Evolutionary conservation across 2,888 invertebrate genomes (phyloP), one percentile per base, ranked within the genome.

Genomic region (Cephus spinipes): DNA sequence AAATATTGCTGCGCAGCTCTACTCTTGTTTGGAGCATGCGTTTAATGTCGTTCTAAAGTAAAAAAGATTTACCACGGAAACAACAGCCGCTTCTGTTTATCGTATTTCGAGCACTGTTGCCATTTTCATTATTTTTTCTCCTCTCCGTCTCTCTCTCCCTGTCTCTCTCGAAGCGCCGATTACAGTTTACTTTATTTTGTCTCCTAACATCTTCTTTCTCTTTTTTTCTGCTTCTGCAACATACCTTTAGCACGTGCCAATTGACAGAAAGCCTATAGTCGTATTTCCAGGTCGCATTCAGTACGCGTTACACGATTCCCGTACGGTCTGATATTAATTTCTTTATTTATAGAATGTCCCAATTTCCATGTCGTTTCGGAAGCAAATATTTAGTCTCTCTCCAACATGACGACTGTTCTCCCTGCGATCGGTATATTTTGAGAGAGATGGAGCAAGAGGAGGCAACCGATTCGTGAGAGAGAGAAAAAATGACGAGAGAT

Each of bases 281-380:
- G 71, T 15, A 31, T 71, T 71, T 71, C 32, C 71, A 71, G 71
- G 71, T 71, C 32, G 71, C 31, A 9, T n/a, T 31, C 71, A 23
- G 71, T 31, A 15, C 71, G 12, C 71, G 31, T 12, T 71, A 33
- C 32, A 33, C 71, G 71, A 31, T 12, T 32, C 32, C 32, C 31
- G 71, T 71, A 71, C 15, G 33, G 71, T 33, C 31, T 31, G 71
- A 31, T 55, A 75, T 36, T 68, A 85, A 85, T 84, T 86, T 83
- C 76, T 80, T 82, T 85, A 87, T 87, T 87, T 87, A 85, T 87
- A 87, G 87, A 80, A 77, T 79, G 86, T 78, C 83, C 85, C 81
- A 84, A 87, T 85, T 85, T 86, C 83, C 69, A 80, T 80, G 79
- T 75, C 77, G 81, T 83, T 85, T 80, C 78, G 68, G 75, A 40